Conservation (phyloP, 1,140 invertebrate genomes). For the Trissolcus basalis region DNA sequence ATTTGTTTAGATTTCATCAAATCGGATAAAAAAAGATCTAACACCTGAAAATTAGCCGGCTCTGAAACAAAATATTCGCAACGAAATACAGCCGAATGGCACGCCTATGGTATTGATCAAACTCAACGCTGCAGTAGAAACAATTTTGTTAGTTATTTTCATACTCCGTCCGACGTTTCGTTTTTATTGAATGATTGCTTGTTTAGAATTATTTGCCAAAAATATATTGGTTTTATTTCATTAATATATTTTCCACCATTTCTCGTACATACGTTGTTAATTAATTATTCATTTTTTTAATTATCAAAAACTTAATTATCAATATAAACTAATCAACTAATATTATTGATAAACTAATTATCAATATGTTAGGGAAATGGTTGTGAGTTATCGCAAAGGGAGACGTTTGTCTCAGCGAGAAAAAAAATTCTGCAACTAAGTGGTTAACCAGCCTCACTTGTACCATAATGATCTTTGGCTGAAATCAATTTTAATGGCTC, state of each 20-base stretch:
- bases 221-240: too few relatives aligned
- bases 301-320: too few relatives aligned
- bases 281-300: too few relatives aligned
- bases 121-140: conserved; percentile 26
- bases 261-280: too few relatives aligned
- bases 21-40: conserved; percentile 5
- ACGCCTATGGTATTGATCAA: conserved; percentile 46
- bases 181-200: background rate
- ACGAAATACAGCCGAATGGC: conserved; percentile 10
- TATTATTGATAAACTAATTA: too few relatives aligned
- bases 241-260: too few relatives aligned
- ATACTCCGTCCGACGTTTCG: conserved; percentile 18
- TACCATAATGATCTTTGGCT: background rate
- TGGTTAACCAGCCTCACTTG: background rate
- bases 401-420: too few relatives aligned
- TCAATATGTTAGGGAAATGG: too few relatives aligned
- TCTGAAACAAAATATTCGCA: conserved; percentile 34
- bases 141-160: conserved; percentile 43
- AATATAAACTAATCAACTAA: too few relatives aligned
- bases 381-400: too few relatives aligned
- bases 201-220: background rate
- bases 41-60: conserved; percentile 4
- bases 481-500: background rate
- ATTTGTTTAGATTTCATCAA: too few relatives aligned
- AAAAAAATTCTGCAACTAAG: too few relatives aligned